phyloP scores from a whole-genome alignment of 2,113 vertebrate genomes.

The Nothobranchius furzeri region DNA sequence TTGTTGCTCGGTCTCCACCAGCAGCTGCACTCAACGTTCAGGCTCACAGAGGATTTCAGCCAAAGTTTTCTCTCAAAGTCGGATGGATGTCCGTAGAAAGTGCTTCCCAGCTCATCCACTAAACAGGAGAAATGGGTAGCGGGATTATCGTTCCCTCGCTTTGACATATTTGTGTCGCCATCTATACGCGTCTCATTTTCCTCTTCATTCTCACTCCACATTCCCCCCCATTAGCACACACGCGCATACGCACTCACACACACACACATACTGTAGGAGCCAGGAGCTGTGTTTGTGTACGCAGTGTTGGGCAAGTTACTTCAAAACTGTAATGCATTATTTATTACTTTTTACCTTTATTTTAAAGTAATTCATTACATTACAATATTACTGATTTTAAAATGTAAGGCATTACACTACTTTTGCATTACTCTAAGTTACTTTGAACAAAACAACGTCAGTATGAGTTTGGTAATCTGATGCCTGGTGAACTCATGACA shows the following conservation, averaged over 20 bases:
- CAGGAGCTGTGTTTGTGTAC: no score
- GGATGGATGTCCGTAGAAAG: slow-evolving; percentile 61
- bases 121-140: slow-evolving; percentile 19
- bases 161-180: not conserved
- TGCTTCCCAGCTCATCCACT: slow-evolving; percentile 38
- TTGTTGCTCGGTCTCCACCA: slow-evolving; percentile 51
- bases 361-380: no score
- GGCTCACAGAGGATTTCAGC: slow-evolving; percentile 54
- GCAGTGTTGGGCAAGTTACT: no score
- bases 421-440: no score
- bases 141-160: not conserved
- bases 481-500: no score
- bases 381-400: no score
- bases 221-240: slow-evolving; percentile 22
- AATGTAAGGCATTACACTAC: no score
- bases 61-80: slow-evolving; percentile 53
- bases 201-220: slow-evolving; percentile 22
- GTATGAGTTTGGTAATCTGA: no score
- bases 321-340: no score
- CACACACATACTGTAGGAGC: no score
- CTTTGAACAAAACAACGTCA: no score
- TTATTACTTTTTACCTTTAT: no score
- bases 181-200: slow-evolving; percentile 36
- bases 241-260: not conserved
- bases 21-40: slow-evolving; percentile 44